phyloP scores from a whole-genome alignment of 2,797 vertebrate species.

The Lateolabrax maculatus region DNA sequence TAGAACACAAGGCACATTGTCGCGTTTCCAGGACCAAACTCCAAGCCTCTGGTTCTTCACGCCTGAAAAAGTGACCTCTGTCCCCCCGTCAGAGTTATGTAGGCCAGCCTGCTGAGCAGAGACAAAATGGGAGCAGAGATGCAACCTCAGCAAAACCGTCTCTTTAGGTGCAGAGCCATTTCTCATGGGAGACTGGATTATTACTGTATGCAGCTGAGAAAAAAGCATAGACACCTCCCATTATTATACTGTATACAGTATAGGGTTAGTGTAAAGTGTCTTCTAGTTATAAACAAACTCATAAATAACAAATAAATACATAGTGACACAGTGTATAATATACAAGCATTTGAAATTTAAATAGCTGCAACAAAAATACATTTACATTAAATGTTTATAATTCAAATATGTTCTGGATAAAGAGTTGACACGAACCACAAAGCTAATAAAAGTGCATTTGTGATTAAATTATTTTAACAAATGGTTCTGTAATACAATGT shows the following conservation, averaged over 20 bases:
- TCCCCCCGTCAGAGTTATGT: conserved; percentile 64
- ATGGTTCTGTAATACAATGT: neutral
- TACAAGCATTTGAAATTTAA: conserved; percentile 20
- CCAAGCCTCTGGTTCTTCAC: conserved; percentile 53
- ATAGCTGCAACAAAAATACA: conserved; percentile 2
- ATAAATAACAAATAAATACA: neutral
- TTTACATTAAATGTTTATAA: neutral
- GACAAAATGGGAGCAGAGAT: conserved; percentile 62
- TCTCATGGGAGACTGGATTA: conserved; percentile 38
- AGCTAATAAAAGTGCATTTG: conserved; percentile 14
- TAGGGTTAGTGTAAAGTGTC: conserved; percentile 12
- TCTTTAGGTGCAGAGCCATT: conserved; percentile 36
- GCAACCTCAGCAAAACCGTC: conserved; percentile 68
- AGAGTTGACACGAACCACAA: neutral
- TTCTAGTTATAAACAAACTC: neutral
- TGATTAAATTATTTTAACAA: neutral
- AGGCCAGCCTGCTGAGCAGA: conserved; percentile 67
- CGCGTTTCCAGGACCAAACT: conserved; percentile 43
- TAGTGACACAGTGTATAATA: neutral
- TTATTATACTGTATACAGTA: neutral
- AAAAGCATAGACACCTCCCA: conserved; percentile 12
- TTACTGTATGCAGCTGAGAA: conserved; percentile 36
- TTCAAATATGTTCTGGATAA: neutral
- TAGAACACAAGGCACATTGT: conserved; percentile 66
- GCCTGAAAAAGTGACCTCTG: conserved; percentile 61